Percentiles rank a stretch among this genome's conserved stretches.
phyloP scores from a whole-genome alignment of 2,113 vertebrate genomes.

The Scartelaos histophorus region DNA sequence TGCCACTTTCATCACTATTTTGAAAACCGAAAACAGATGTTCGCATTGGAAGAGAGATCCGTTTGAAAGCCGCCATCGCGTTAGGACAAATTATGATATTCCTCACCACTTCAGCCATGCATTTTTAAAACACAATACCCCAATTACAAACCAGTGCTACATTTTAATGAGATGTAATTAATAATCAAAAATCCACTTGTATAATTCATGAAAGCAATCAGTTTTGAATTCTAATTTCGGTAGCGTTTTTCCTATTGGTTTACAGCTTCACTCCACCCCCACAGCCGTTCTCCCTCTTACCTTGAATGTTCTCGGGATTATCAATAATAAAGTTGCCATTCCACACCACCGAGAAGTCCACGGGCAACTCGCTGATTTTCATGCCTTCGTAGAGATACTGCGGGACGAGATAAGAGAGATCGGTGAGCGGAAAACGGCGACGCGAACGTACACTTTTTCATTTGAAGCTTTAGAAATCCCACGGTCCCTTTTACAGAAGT shows the following conservation, averaged over 20 bases:
- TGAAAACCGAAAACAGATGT: too few relatives aligned
- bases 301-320: conserved; percentile 94
- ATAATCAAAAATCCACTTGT: background rate
- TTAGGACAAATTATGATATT: background rate
- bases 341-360: conserved; percentile 98
- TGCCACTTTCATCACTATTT: background rate
- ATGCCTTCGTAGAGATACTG: conserved; percentile 96
- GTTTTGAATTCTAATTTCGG: background rate
- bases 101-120: background rate
- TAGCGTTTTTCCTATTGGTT: background rate
- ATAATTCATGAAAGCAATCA: conserved; percentile 5
- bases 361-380: conserved; percentile 92
- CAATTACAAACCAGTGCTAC: background rate
- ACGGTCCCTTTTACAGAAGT: conserved; percentile 3
- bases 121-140: background rate
- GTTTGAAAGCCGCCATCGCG: background rate
- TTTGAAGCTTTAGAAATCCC: conserved; percentile 22
- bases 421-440: background rate
- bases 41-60: background rate
- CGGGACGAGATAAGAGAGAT: conserved; percentile 13
- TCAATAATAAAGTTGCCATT: conserved; percentile 98
- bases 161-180: background rate
- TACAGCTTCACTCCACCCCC: too few relatives aligned
- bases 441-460: conserved; percentile 38
- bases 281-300: conserved; percentile 65